Base-by-base conservation (phyloP, 2,113 vertebrate species). In the Perca fluviatilis region DNA sequence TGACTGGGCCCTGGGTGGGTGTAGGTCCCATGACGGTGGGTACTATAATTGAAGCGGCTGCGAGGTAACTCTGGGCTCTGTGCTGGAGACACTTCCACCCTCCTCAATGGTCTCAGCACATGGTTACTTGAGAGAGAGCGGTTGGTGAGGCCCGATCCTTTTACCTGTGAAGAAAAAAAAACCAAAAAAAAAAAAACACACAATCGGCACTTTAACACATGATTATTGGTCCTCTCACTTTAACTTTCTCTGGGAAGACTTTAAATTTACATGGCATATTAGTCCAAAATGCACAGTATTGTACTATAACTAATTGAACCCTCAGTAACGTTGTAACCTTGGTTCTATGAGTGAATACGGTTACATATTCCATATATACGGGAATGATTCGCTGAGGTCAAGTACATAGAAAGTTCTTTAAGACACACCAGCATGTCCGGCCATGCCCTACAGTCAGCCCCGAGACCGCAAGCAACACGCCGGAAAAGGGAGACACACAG, bases 71-170 rank as follows among this genome's bases (percentile, higher is more conserved):
- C 62, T 0, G 86, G 79, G 57, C 40, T 92, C 12, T n/a, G 8
- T 4, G 83, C 60, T 0, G 89, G 88, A 46, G 93, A 87, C 25
- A 89, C 74, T 4, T 94, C 92, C 74, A 90, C 47, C 49, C 90
- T 91, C 64, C 57, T 76, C 70, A 83, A 62, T 0, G 90, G 88
- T 60, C 74, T 83, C 21, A 3, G 58, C 2, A 70, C 2, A 9
- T 58, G n/a, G 40, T n/a, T 30, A 15, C n/a, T 67, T 11, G 79
- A 80, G 9, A 72, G 53, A 15, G 85, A 86, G 43, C 1, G 36
- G 53, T 57, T 50, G 8, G 43, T 18, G 67, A 65, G 40, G 64
- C 27, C 5, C 0, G 3, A 58, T 46, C 79, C 69, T 5, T 86
- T 93, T 13, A 80, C 40, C 86, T 91, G 74, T 36, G 33, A 18